phyloP scores from a whole-genome alignment of 2,888 invertebrate species.

The Caenorhabditis imperialis region DNA sequence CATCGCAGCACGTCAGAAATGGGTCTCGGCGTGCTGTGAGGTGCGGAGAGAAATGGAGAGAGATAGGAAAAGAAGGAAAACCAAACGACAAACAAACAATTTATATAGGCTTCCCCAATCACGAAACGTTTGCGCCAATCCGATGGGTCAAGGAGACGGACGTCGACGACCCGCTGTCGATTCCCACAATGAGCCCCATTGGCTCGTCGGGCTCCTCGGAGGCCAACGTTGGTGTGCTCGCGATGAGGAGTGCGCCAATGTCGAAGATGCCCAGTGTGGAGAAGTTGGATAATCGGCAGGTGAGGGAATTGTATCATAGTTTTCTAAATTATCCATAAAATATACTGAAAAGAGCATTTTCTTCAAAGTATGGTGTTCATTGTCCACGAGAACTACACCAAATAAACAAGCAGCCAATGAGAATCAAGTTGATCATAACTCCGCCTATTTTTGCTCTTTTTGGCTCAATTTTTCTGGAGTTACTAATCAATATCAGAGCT shows the following conservation, averaged over 20 bases:
- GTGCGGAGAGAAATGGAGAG: not conserved
- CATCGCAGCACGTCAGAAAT: constrained; percentile 32
- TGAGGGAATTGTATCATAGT: no score
- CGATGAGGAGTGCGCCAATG: constrained; percentile 53
- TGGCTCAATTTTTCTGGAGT: no score
- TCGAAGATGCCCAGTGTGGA: constrained; percentile 55
- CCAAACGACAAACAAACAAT: constrained; percentile 60
- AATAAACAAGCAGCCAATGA: no score
- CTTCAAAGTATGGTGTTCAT: no score
- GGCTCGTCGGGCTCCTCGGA: constrained; percentile 46
- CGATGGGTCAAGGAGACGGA: constrained; percentile 68
- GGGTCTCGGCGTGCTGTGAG: not conserved
- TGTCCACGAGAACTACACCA: no score
- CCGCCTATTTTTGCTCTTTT: no score
- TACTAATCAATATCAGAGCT: no score
- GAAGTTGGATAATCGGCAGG: constrained; percentile 46
- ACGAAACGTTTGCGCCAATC: constrained; percentile 41
- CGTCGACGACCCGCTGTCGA: constrained; percentile 59
- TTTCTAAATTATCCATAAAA: no score
- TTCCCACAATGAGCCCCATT: constrained; percentile 59
- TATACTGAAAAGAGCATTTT: no score
- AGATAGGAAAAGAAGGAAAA: not conserved
- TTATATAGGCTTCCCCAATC: constrained; percentile 43
- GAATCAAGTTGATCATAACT: no score
- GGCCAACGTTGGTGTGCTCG: constrained; percentile 22